Base-by-base conservation (phyloP, 2,113 vertebrate species). In the Sinocyclocheilus anshuiensis region DNA sequence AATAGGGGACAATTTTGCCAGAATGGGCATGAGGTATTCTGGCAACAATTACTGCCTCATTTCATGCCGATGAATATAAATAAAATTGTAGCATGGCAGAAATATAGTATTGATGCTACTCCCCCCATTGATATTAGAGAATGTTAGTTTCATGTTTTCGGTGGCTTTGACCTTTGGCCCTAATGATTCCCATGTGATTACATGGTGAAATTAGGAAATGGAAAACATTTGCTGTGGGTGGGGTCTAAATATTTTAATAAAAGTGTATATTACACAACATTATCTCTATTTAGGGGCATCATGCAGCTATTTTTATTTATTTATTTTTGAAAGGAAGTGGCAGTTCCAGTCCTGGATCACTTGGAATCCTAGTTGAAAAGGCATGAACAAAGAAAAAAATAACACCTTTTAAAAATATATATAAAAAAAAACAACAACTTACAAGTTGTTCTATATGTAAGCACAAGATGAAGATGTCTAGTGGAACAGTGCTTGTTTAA, bases 1-100 rank as follows among this genome's bases (percentile, higher is more conserved):
- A 86, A 91, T 91, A 87, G 75, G 61, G 57, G 59, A 36, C 83
- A 84, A 88, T 89, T 89, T 72, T 53, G 76, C 80, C 33, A 75
- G 82, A 63, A 79, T 22, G 81, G 29, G 55, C 13, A 84, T 6
- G 18, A 82, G 57, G 84, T 84, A 72, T 77, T 69, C 83, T 36
- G 72, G 74, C 82, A n/a, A 72, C 85, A 87, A 87, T 89, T 89
- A 89, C 85, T n/a, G 50, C 24, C 53, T n/a, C 12, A 50, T 72
- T 87, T 78, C 71, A 36, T 81, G 77, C 48, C 61, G 36, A 50
- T 87, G 85, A 89, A 89, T 89, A 85, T 71, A 87, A 89, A 89
- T 82, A 71, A 36, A 81, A 77, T 39, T n/a, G 61, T 50, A 20
- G 59, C 69, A 11, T 36, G 50, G 45, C 71, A 83, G 59, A 69